These are phyloP conservation scores for Chalcis sispes DNA, from an alignment of 2,888 invertebrate species.

Conservation along the genomic window DNA sequence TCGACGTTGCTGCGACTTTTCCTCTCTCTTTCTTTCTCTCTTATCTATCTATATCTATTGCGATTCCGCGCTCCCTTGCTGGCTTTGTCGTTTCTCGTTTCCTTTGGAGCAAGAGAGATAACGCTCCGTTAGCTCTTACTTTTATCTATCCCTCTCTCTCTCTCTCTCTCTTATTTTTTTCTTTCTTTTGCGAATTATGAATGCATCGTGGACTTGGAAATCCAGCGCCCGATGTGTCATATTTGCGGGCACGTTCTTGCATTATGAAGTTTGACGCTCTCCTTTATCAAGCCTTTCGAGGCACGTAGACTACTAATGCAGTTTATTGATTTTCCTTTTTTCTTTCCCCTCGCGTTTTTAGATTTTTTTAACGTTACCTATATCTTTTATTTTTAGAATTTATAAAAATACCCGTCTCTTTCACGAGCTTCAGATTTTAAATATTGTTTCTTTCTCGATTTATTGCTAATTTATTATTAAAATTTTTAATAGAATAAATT, in stretches of 20 bases:
- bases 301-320: no score
- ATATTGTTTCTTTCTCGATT: no score
- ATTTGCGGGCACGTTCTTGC: conserved; percentile 20
- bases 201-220: not conserved
- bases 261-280: conserved; percentile 1
- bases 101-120: not conserved
- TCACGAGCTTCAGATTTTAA: no score
- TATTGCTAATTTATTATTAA: no score
- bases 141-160: not conserved
- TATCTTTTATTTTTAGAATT: no score
- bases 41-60: not conserved
- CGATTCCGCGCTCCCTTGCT: not conserved
- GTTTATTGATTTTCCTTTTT: no score
- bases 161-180: conserved; percentile 7
- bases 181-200: not conserved
- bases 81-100: conserved; percentile 16
- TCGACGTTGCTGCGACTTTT: not conserved
- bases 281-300: not conserved
- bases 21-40: not conserved
- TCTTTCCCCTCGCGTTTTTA: no score
- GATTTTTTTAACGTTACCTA: no score
- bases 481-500: no score
- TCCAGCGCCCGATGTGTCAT: conserved; percentile 16
- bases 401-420: no score
- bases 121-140: no score